Conservation (phyloP, 2,113 vertebrate genomes). For the Cephalopholis sonnerati region DNA sequence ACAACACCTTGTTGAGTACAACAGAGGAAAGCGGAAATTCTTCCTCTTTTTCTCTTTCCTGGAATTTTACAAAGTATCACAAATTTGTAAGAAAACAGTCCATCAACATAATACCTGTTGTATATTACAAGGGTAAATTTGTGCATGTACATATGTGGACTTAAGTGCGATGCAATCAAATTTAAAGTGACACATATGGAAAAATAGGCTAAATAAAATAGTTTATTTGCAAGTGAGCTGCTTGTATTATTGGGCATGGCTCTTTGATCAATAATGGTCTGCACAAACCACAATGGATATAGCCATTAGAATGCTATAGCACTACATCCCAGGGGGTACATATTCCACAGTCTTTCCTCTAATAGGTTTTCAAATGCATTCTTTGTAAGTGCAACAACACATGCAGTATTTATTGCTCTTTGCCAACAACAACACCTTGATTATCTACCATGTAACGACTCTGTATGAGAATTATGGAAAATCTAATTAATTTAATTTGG, state of each 20-base stretch:
- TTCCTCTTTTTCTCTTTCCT: background rate
- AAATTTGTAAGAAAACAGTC: background rate
- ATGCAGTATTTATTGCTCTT: conserved; percentile 75
- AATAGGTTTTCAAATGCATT: conserved; percentile 82
- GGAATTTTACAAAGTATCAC: background rate
- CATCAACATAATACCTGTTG: background rate
- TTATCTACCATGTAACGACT: conserved; percentile 31
- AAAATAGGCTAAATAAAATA: conserved; percentile 60
- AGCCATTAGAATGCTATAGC: conserved; percentile 78
- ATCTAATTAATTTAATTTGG: conserved; percentile 10
- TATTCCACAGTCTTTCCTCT: conserved; percentile 74
- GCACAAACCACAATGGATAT: conserved; percentile 78
- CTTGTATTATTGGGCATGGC: conserved; percentile 70
- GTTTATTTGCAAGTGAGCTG: conserved; percentile 61
- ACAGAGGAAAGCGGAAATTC: background rate
- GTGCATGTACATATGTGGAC: background rate
- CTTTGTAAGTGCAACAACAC: conserved; percentile 77
- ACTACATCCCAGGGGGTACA: conserved; percentile 67
- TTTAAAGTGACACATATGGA: conserved; percentile 31
- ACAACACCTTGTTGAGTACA: background rate
- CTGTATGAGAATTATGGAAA: conserved; percentile 22
- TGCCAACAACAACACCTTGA: conserved; percentile 66
- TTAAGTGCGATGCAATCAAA: conserved; percentile 9
- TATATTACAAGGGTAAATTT: background rate
- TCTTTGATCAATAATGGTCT: conserved; percentile 78